Conservation (phyloP, 2,888 invertebrate species). For the Halictus quadricinctus region DNA sequence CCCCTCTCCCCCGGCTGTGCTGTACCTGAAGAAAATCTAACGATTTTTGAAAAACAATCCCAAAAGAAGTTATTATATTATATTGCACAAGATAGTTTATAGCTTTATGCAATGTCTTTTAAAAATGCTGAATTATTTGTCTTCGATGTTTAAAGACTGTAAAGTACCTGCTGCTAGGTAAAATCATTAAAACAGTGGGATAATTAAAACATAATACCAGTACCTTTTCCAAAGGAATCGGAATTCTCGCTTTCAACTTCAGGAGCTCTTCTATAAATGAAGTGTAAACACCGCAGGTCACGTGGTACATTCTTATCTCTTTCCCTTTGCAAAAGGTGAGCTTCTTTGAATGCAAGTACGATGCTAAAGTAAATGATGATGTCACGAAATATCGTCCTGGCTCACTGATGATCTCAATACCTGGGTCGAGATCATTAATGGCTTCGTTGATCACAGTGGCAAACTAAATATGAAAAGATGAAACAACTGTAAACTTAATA, state of each 20-base stretch:
- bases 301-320: constrained; percentile 83
- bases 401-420: constrained; percentile 84
- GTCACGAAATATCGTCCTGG: constrained; percentile 87
- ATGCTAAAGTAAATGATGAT: constrained; percentile 85
- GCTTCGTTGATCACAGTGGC: constrained; percentile 83
- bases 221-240: constrained; percentile 67
- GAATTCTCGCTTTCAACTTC: constrained; percentile 65
- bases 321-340: constrained; percentile 73
- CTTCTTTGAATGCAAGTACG: constrained; percentile 84
- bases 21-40: neutral
- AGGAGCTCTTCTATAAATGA: constrained; percentile 84
- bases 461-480: constrained; percentile 59
- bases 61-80: neutral
- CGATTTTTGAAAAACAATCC: neutral
- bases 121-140: neutral
- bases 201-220: neutral
- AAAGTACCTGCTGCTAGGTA: neutral
- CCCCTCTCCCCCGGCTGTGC: no score
- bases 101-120: neutral
- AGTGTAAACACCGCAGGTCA: constrained; percentile 87
- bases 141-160: neutral
- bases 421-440: constrained; percentile 81
- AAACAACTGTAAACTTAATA: no score
- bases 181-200: neutral
- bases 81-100: neutral